A percentile compares a stretch with the other conserved stretches of the same genome.
Conservation (phyloP, 2,888 invertebrate species). For the Cataglyphis cursor region DNA sequence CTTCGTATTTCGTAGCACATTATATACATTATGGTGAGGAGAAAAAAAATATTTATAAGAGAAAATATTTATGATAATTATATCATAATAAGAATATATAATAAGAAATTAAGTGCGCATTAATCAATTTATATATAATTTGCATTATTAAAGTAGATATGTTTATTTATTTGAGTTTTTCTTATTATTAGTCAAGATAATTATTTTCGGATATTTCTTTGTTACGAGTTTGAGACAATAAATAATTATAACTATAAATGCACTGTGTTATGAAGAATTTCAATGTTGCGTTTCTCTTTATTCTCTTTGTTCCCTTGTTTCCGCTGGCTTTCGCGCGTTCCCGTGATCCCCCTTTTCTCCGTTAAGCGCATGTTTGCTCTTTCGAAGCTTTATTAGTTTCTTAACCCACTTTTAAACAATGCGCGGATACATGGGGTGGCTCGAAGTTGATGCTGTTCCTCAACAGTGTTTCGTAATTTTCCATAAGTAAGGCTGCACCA, state of each 20-base stretch:
- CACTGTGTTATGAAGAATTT: conserved; percentile 45
- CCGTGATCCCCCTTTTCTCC: conserved; percentile 17
- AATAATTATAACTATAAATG: background rate
- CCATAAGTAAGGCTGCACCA: conserved; percentile 50
- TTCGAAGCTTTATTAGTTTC: conserved; percentile 64
- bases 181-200: conserved; percentile 4
- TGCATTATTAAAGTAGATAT: background rate
- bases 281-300: conserved; percentile 6
- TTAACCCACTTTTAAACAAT: conserved; percentile 67
- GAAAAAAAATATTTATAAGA: background rate
- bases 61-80: background rate
- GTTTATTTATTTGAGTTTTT: background rate
- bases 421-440: conserved; percentile 39
- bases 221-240: background rate
- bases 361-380: conserved; percentile 27
- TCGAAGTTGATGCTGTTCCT: conserved; percentile 56
- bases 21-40: background rate
- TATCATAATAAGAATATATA: background rate
- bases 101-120: background rate
- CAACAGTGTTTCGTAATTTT: conserved; percentile 28
- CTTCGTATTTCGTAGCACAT: background rate
- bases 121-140: background rate
- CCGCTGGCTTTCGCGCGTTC: conserved; percentile 4
- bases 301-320: conserved; percentile 27
- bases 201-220: conserved; percentile 1